Conservation (phyloP, 2,797 vertebrate species). For the Semaprochilodus insignis region DNA sequence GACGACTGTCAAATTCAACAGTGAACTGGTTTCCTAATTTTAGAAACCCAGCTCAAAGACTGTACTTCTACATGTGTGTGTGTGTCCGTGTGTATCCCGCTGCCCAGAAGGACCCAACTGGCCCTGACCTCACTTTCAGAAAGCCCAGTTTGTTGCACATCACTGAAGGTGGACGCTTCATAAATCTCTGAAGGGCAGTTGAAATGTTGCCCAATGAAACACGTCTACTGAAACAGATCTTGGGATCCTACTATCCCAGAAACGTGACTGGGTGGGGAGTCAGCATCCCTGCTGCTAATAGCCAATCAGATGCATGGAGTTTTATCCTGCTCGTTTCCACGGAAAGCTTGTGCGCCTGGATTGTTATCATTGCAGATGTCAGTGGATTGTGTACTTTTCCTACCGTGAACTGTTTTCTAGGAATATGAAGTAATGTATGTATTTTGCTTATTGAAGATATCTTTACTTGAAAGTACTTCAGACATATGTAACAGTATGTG, state of each 20-base stretch:
- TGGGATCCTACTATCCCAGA: too few relatives aligned
- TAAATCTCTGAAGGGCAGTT: neutral
- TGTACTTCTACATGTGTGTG: neutral
- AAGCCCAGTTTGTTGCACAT: neutral
- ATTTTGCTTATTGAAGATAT: neutral
- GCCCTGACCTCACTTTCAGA: neutral
- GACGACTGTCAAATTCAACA: neutral
- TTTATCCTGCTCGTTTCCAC: neutral
- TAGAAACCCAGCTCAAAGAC: too few relatives aligned
- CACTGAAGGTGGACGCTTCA: neutral
- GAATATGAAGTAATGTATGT: neutral
- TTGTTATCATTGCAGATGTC: neutral
- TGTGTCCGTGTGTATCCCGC: neutral
- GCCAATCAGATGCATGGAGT: constrained; percentile 29
- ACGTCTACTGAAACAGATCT: neutral
- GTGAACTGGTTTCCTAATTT: neutral
- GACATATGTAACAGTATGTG: neutral
- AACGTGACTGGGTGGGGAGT: neutral
- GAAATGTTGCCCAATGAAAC: neutral
- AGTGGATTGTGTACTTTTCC: neutral
- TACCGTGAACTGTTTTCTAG: neutral
- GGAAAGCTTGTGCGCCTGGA: neutral
- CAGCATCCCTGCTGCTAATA: constrained; percentile 7
- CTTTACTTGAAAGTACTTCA: constrained; percentile 8
- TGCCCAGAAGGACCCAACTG: neutral